A percentile compares a stretch with the other conserved stretches of the same genome.
Conservation (phyloP, 2,113 vertebrate genomes). For the Bombycilla garrulus region DNA sequence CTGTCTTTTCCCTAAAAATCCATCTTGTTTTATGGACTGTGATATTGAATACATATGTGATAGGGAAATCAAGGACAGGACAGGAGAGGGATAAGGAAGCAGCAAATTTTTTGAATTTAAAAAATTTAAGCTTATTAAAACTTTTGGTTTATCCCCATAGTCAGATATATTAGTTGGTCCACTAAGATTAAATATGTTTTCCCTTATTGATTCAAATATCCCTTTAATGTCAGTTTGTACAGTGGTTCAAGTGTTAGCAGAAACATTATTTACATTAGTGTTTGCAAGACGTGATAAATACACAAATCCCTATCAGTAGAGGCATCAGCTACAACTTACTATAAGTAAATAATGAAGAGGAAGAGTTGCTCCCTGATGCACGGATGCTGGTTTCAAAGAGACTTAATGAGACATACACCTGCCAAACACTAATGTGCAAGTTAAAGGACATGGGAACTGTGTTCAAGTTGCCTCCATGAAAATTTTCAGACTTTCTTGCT, state of each 20-base stretch:
- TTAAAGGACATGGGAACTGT: neutral
- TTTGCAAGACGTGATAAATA: neutral
- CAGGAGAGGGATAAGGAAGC: neutral
- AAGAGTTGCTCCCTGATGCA: neutral
- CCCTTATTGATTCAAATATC: neutral
- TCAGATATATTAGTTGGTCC: neutral
- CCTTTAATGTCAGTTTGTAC: neutral
- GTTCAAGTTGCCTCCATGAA: neutral
- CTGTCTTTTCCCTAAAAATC: neutral
- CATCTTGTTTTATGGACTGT: neutral
- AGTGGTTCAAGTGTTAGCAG: neutral
- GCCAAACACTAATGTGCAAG: neutral
- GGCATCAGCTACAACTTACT: neutral
- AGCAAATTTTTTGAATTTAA: neutral
- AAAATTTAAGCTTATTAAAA: neutral
- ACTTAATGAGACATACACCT: slow-evolving; percentile 29
- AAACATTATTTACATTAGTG: neutral
- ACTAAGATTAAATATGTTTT: neutral
- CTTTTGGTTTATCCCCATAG: neutral
- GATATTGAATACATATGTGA: neutral
- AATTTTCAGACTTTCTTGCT: neutral
- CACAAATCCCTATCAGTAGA: neutral
- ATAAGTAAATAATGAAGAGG: neutral
- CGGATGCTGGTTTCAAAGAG: neutral
- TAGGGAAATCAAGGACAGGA: neutral